Base-by-base conservation (phyloP, 2,797 vertebrate species). In the Synanceia verrucosa region DNA sequence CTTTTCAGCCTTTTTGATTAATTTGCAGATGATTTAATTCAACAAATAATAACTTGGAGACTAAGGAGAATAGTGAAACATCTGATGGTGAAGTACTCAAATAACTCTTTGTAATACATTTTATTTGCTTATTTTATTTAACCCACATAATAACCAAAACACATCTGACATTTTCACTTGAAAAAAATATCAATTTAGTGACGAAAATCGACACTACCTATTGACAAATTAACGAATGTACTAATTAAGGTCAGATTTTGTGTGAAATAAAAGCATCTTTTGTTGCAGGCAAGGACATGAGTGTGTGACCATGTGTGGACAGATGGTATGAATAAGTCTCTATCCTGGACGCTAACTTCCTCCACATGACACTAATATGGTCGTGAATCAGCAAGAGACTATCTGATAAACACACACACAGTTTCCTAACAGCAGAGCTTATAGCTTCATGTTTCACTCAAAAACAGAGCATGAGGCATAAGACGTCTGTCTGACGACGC, bases 311-410 rank as follows among this genome's bases (percentile, higher is more conserved):
- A 31, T 10, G 18, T 63, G 65, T 71, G 71, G 34, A 51, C 23
- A 60, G 46, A 72, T 37, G 8, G 9, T 9, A 74, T 79, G 58
- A 86, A 81, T 86, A 78, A 41, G 72, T 34, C 81, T 86, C 66
- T 83, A 60, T 88, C 50, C 72, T 70, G 75, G 66, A 68, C 12
- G 33, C 74, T 88, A 91, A 90, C 85, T 83, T 82, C 76, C 55
- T 84, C 90, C 92, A 88, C 92, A 93, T 94, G 93, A 93, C 72
- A 57, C 67, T 62, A 85, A 92, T 88, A 82, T 67, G 63, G 81
- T 14, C 2, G 41, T 79, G 85, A 90, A 78, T 87, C 88, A 88
- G 81, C 82, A 82, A 57, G 48, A 21, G 28, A 70, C 60, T 21
- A 51, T 75, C 74, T 79, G 59, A 85, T 4, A 31, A 11, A 76